Evolutionary conservation across 2,113 vertebrate species (phyloP).

Genomic region (Anhinga rufa): DNA sequence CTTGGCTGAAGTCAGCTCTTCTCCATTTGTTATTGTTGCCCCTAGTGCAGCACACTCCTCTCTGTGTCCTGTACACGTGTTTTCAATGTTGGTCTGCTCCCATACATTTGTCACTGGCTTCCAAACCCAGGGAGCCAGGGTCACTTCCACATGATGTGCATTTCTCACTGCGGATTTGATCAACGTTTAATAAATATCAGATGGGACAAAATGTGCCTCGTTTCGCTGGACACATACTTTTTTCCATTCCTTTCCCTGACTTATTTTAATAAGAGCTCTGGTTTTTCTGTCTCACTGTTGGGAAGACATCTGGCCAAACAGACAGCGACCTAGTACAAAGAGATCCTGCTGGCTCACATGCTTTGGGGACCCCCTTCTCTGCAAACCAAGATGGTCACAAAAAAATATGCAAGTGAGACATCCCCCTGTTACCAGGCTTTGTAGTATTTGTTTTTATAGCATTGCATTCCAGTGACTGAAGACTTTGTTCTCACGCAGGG

Average conservation of each 20-base stretch:
- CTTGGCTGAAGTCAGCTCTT: background rate
- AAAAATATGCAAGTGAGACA: conserved; percentile 70
- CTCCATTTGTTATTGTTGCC: background rate
- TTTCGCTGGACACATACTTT: conserved; percentile 61
- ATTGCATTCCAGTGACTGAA: conserved; percentile 70
- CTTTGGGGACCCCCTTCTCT: conserved; percentile 72
- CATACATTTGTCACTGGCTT: conserved; percentile 44
- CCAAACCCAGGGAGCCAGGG: conserved; percentile 35
- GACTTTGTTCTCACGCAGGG: conserved; percentile 66
- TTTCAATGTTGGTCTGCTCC: conserved; percentile 3
- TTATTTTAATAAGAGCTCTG: conserved; percentile 72
- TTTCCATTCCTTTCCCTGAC: conserved; percentile 24
- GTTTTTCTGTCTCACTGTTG: conserved; percentile 71
- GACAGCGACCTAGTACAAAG: conserved; percentile 80
- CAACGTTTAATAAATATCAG: conserved; percentile 71
- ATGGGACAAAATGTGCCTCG: conserved; percentile 52
- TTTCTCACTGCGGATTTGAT: conserved; percentile 44
- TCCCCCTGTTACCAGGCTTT: conserved; percentile 73
- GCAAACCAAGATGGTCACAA: conserved; percentile 68
- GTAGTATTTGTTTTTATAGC: conserved; percentile 77
- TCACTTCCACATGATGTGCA: conserved; percentile 37
- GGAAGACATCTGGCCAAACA: conserved; percentile 90
- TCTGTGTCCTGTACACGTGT: background rate
- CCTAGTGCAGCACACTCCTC: background rate
- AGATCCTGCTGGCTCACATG: conserved; percentile 70